Conservation (phyloP, 1,140 invertebrate genomes). For the Nilaparvata lugens region DNA sequence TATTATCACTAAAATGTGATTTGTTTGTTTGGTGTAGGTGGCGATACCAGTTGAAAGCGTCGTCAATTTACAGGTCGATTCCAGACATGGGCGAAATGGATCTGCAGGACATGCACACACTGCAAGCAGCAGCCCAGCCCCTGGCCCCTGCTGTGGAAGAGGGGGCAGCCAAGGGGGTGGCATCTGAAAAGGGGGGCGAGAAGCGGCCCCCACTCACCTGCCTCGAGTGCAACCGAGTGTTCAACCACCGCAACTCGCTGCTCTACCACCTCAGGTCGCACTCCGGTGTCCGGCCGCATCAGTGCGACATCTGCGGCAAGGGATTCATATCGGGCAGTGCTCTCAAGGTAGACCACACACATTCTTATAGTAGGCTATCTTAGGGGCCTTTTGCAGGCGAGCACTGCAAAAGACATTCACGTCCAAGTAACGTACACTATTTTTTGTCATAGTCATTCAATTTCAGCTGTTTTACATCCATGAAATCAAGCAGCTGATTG, state of each 20-base stretch:
- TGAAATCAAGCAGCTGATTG: too few species aligned
- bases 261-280: conserved; percentile 76
- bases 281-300: conserved; percentile 62
- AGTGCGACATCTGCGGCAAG: conserved; percentile 73
- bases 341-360: conserved; percentile 62
- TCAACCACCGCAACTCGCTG: conserved; percentile 72
- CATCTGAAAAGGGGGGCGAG: conserved; percentile 10
- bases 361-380: too few species aligned
- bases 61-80: not conserved
- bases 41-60: not conserved
- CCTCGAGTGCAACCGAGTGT: conserved; percentile 58
- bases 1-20: too few species aligned
- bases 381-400: too few species aligned
- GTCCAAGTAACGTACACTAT: too few species aligned
- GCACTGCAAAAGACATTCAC: too few species aligned
- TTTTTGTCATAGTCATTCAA: too few species aligned
- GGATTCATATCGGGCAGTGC: conserved; percentile 70
- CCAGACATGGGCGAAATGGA: not conserved
- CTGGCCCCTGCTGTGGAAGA: not conserved
- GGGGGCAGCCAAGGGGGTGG: not conserved
- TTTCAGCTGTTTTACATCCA: too few species aligned
- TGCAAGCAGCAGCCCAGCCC: not conserved
- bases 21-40: too few species aligned
- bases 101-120: conserved; percentile 8
- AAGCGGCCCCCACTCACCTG: conserved; percentile 41